phyloP scores from a whole-genome alignment of 2,797 vertebrate species.

The Sebastes oblongus region DNA sequence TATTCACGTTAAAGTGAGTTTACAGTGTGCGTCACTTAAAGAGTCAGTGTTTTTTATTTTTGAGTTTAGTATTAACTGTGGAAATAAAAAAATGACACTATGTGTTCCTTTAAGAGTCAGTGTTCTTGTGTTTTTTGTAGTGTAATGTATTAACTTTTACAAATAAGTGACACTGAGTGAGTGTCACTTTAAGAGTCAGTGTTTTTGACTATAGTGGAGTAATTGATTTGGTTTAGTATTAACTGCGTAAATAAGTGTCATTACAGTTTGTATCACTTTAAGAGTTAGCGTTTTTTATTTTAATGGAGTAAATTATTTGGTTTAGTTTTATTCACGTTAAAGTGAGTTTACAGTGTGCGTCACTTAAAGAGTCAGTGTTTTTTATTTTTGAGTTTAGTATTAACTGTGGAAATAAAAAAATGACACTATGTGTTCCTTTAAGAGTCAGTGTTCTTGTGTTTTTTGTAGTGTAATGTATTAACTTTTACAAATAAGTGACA shows the following conservation, averaged over 20 bases:
- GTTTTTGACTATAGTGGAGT: slow-evolving; percentile 87
- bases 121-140: not conserved
- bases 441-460: too few relatives aligned
- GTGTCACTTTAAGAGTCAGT: slow-evolving; percentile 84
- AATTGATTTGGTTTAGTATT: not conserved
- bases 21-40: too few relatives aligned
- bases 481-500: too few relatives aligned
- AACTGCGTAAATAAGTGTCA: not conserved
- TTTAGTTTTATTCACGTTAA: slow-evolving; percentile 62
- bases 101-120: slow-evolving; percentile 81
- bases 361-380: too few relatives aligned
- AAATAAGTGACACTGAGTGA: slow-evolving; percentile 28
- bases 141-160: too few relatives aligned
- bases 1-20: too few relatives aligned
- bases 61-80: not conserved
- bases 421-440: too few relatives aligned
- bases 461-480: too few relatives aligned
- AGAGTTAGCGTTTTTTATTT: too few relatives aligned
- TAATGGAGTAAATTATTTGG: not conserved
- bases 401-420: too few relatives aligned
- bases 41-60: too few relatives aligned
- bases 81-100: not conserved
- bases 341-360: too few relatives aligned
- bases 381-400: slow-evolving; percentile 70
- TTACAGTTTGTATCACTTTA: not conserved